Base-by-base conservation (phyloP, 53 echinoderm and acorn worm species). In the Antedon mediterranea region DNA sequence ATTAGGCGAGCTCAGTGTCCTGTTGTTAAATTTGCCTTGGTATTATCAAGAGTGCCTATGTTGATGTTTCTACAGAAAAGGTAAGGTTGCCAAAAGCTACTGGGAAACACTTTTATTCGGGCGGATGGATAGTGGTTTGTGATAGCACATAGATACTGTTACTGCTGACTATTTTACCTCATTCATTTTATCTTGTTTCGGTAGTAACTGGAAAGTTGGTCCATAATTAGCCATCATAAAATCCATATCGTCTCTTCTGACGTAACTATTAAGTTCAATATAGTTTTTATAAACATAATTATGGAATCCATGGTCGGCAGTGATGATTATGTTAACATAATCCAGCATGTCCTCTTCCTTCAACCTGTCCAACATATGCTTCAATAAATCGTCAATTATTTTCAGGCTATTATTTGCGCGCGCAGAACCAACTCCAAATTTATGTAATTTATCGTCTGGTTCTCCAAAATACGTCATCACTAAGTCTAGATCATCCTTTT, bases 131-230 rank as follows among this genome's bases (percentile, higher is more conserved):
- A n/a, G n/a, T n/a, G n/a, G n/a, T n/a, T n/a, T n/a, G n/a, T n/a
- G n/a, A n/a, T n/a, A n/a, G n/a, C n/a, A n/a, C n/a, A n/a, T n/a
- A n/a, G n/a, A n/a, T n/a, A n/a, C n/a, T n/a, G n/a, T n/a, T n/a
- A n/a, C n/a, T n/a, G n/a, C n/a, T n/a, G 57, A n/a, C n/a, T n/a
- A n/a, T n/a, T 6, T 37, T 33, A 85, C 85, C 85, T 81, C 43
- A 14, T 85, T 81, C 29, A 85, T 28, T 81, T 85, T 70, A 18
- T 81, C 85, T 77, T 72, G 43, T 77, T 85, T 85, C n/a, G 87
- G 87, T 72, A 71, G 71, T n/a, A 87, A n/a, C 29, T 82, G 78
- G 43, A 82, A 78, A 4, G 83, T 0, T 31, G 83, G 76, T 30
- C 76, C 79, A 72, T 83, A 83, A 32, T 86, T 75, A 42, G 83